phyloP scores from a whole-genome alignment of 2,113 vertebrate species.

The Taurulus bubalis region DNA sequence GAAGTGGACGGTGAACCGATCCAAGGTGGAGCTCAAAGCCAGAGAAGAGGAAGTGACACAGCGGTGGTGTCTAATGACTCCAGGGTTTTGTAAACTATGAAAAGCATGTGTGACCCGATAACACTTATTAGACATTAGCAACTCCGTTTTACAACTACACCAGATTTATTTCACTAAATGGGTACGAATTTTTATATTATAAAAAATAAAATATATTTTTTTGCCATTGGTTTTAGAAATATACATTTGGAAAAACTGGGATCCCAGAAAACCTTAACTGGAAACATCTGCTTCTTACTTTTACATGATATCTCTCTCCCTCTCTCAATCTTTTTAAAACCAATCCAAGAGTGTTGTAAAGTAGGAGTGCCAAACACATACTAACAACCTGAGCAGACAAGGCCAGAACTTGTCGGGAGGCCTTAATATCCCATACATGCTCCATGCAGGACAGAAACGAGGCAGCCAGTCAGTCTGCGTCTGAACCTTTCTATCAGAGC shows the following conservation, averaged over 20 bases:
- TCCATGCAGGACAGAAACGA: conserved; percentile 3
- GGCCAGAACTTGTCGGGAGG: not conserved
- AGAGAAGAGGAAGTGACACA: conserved; percentile 78
- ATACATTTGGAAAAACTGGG: not conserved
- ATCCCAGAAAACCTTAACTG: not conserved
- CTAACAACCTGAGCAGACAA: not conserved
- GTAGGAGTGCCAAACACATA: not conserved
- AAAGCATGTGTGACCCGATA: not conserved
- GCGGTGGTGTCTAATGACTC: conserved; percentile 65
- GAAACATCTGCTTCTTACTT: not conserved
- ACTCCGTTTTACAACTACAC: not conserved
- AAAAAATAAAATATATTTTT: not conserved
- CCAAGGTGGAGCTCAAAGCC: conserved; percentile 65
- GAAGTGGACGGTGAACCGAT: conserved; percentile 72
- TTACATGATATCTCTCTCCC: not conserved
- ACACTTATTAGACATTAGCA: not conserved
- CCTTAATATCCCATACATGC: not conserved
- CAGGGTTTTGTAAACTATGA: conserved; percentile 36
- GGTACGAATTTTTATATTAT: not conserved
- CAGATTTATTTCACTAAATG: not conserved
- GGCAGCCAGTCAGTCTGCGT: not conserved
- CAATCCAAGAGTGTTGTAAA: not conserved
- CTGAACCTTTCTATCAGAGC: conserved; percentile 6
- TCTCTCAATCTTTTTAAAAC: not conserved
- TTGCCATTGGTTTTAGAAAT: not conserved